phyloP scores from a whole-genome alignment of 2,888 invertebrate genomes.

The Cetonia aurata region DNA sequence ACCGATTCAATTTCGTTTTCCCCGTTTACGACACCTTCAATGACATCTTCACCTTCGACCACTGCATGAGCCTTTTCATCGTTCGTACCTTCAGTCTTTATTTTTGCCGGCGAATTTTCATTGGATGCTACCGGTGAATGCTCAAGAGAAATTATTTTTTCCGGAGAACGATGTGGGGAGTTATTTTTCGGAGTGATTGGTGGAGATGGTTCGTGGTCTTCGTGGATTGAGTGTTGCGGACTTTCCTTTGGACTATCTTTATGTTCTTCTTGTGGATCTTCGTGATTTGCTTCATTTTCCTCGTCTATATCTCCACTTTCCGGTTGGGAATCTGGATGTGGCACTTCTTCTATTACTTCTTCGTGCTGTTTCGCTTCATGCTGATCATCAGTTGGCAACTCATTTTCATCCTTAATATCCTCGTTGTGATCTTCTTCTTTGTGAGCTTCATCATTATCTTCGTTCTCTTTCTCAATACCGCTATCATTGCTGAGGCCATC shows the following conservation, averaged over 20 bases:
- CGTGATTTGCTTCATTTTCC: slow-evolving; percentile 38
- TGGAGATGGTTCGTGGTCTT: slow-evolving; percentile 42
- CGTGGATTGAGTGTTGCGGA: not conserved
- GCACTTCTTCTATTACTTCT: slow-evolving; percentile 47
- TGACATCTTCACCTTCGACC: slow-evolving; percentile 61
- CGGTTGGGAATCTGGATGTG: slow-evolving; percentile 47
- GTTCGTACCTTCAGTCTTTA: slow-evolving; percentile 3
- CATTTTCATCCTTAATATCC: slow-evolving; percentile 46
- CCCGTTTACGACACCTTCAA: slow-evolving; percentile 66
- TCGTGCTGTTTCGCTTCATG: slow-evolving; percentile 1
- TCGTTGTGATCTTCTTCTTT: slow-evolving; percentile 42
- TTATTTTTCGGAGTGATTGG: slow-evolving; percentile 35
- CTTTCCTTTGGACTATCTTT: slow-evolving; percentile 28
- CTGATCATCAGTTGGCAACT: too few relatives aligned
- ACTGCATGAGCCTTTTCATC: slow-evolving; percentile 9
- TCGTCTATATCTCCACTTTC: slow-evolving; percentile 50
- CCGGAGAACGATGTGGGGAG: slow-evolving; percentile 38
- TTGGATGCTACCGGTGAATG: slow-evolving; percentile 52
- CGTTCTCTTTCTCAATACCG: slow-evolving; percentile 44
- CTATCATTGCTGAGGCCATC: slow-evolving; percentile 41
- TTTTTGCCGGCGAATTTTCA: slow-evolving; percentile 21
- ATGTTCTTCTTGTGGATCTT: slow-evolving; percentile 49
- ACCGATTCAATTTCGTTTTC: slow-evolving; percentile 65
- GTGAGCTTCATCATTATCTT: slow-evolving; percentile 52
- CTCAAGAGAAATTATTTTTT: slow-evolving; percentile 41